Evolutionary conservation across 2,113 vertebrate species (phyloP).

Genomic region (Oriolus oriolus): DNA sequence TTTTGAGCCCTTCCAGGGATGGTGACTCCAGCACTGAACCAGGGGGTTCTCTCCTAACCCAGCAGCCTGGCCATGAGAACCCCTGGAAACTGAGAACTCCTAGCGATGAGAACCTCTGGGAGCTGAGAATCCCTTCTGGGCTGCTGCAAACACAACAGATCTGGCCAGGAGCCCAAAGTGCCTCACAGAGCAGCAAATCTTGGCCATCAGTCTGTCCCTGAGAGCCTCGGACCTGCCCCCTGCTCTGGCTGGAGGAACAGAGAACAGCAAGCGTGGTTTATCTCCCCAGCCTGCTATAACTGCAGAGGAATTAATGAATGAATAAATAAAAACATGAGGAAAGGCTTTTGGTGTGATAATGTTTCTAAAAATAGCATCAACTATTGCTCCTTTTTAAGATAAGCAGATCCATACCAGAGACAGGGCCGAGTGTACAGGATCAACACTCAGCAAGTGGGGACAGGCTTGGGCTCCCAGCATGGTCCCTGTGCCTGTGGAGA

Average conservation of each 20-base stretch:
- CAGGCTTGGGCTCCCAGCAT: neutral
- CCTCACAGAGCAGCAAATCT: too few species aligned
- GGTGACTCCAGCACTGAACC: neutral
- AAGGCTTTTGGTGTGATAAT: neutral
- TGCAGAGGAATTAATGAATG: neutral
- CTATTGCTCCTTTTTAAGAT: neutral
- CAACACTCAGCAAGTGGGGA: neutral
- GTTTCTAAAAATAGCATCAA: neutral
- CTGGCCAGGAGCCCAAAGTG: neutral
- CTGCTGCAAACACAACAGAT: rapidly evolving
- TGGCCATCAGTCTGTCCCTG: rapidly evolving
- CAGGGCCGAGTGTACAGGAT: neutral
- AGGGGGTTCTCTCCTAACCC: neutral
- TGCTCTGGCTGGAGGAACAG: neutral
- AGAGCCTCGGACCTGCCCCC: neutral
- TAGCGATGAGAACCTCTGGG: neutral
- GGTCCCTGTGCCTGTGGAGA: neutral
- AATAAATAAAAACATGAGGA: neutral
- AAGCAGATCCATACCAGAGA: neutral
- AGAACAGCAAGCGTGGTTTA: rapidly evolving
- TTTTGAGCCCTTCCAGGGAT: neutral
- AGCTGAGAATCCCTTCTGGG: neutral
- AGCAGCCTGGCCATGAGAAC: neutral
- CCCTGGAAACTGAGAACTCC: neutral
- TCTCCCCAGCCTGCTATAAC: neutral